Base-by-base conservation (phyloP, 2,797 vertebrate genomes). In the Acridotheres tristis region DNA sequence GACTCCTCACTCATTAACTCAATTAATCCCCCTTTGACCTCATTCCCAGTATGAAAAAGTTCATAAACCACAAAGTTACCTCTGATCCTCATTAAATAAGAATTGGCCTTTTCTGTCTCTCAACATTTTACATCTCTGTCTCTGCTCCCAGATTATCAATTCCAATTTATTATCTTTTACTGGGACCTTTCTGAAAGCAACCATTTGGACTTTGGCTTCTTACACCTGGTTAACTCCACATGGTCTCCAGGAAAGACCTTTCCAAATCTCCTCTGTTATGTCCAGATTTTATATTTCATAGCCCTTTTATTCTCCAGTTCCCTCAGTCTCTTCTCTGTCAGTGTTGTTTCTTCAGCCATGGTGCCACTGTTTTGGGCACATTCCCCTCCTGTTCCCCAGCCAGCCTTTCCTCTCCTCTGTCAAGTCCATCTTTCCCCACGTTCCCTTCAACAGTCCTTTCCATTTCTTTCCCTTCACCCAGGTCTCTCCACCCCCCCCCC, bases 381-480 rank as follows among this genome's bases (percentile, higher is more conserved):
- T 32, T 63, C 26, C 7, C 76, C 13, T 55, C 14, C 36, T 83
- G 82, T 78, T 63, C 74, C 40, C 20, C 30, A 59, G 27, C 29
- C 38, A 81, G 27, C 20, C 10, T 82, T 67, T 89, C 26, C 55
- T 90, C 34, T 83, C 36, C 29, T 81, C 34, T 26, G 17, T 74
- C 68, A 71, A 62, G 82, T 26, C 20, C 25, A 32, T 45, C 19
- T 54, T 87, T 30, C 40, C 1, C 0, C 16, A 25, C 0, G 0
- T 59, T 86, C 29, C 43, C 40, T 65, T 48, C 80, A 68, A n/a
- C 66, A 72, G 6, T 32, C 29, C 16, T 72, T 85, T 67, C 76
- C 62, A 61, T 30, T 26, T 68, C 66, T 85, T 51, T 62, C 27
- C 36, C 21, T 74, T 78, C 77, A 54, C 23, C 25, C 43, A 67